Base-by-base conservation (phyloP, 2,797 vertebrate species). In the Phoebastria nigripes region DNA sequence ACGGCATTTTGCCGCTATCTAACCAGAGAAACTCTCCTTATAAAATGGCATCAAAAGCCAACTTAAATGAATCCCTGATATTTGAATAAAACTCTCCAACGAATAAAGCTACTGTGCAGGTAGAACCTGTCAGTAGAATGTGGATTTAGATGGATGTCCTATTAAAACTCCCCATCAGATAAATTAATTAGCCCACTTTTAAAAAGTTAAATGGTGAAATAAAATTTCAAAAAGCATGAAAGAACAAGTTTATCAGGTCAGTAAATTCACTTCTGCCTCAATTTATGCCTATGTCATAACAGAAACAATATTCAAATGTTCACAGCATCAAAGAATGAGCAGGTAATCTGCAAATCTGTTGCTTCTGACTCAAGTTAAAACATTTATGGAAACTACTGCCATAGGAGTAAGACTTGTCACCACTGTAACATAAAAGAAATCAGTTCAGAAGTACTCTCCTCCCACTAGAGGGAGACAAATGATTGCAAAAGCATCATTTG, bases 391-490 rank as follows among this genome's bases (percentile, higher is more conserved):
- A 82, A 46, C 22, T 52, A 37, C 37, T 69, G 61, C 17, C 51
- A 26, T 20, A 42, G 26, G 10, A 89, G 1, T 7, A 51, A 46
- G 18, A 88, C 31, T 26, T 52, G 59, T 44, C 47, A 76, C 19
- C 6, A 13, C 18, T 8, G 15, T 11, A 66, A 65, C 31, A 28
- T 9, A 35, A 14, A 31, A 74, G 24, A n/a, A 84, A 49, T 12
- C 44, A 8, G 14, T 22, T 86, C 66, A 51, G 35, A 87, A 87
- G n/a, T 35, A 39, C 28, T 76, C 54, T 79, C 69, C 78, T 71
- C 86, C 93, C 96, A 95, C 82, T 90, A 97, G 96, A 94, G 95
- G 96, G 96, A 97, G 94, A 97, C 89, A 94, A 89, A 78, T 18
- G 80, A 94, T 41, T 44, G 42, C 62, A 39, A 77, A 96, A 96